A percentile compares a stretch with the other conserved stretches of the same genome.
phyloP scores from a whole-genome alignment of 2,888 invertebrate genomes.

The Epirrhoe alternata region DNA sequence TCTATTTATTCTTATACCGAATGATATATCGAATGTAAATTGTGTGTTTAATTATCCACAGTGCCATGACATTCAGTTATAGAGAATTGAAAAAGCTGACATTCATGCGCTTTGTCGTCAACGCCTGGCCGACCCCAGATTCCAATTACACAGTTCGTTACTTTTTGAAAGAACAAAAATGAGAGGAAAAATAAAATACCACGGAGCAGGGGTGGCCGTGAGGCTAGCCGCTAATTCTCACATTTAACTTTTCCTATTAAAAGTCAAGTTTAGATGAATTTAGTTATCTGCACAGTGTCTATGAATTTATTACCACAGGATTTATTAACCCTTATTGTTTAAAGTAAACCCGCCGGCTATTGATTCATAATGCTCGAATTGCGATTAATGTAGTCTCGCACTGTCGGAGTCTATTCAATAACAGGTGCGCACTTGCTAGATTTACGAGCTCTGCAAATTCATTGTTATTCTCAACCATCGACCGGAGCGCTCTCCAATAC shows the following conservation, averaged over 20 bases:
- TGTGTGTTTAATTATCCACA: neutral
- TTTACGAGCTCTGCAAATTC: conserved; percentile 76
- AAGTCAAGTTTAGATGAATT: conserved; percentile 15
- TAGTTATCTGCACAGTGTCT: conserved; percentile 12
- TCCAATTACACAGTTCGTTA: conserved; percentile 81
- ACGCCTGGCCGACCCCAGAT: conserved; percentile 64
- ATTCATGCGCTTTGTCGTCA: conserved; percentile 60
- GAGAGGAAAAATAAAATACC: conserved; percentile 63
- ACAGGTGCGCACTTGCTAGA: conserved; percentile 74
- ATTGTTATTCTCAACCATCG: conserved; percentile 75
- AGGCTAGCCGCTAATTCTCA: conserved; percentile 32
- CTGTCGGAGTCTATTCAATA: conserved; percentile 71
- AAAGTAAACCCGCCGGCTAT: conserved; percentile 49
- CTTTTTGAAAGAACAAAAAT: conserved; percentile 73
- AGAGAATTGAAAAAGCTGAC: conserved; percentile 39
- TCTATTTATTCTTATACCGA: neutral
- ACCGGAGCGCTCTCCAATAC: conserved; percentile 64
- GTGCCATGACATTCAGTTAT: conserved; percentile 9
- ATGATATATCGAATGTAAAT: neutral
- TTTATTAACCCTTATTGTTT: conserved; percentile 33
- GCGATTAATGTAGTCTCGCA: conserved; percentile 70
- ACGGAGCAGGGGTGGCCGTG: conserved; percentile 50
- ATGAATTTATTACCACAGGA: conserved; percentile 10
- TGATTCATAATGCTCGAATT: conserved; percentile 62
- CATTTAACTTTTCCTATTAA: conserved; percentile 21